phyloP scores from a whole-genome alignment of 2,797 vertebrate species.

The Monodelphis domestica region DNA sequence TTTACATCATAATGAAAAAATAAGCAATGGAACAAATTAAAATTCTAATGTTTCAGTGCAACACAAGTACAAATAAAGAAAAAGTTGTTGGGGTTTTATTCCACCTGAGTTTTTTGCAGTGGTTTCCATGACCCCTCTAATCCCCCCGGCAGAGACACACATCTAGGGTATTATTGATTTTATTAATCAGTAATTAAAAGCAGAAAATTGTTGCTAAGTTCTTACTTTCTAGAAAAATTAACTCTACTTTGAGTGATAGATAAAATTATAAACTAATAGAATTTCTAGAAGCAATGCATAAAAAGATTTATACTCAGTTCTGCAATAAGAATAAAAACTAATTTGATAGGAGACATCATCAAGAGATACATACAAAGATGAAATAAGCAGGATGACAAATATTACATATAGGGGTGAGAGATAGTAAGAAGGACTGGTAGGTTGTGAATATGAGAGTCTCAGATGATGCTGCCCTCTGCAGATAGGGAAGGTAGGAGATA shows the following conservation, averaged over 20 bases:
- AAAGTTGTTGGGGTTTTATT: conserved; percentile 20
- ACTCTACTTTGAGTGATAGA: neutral
- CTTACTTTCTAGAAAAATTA: neutral
- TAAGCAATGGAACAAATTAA: neutral
- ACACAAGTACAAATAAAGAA: neutral
- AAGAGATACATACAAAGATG: too few species aligned
- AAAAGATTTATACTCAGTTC: neutral
- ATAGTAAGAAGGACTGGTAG: too few species aligned
- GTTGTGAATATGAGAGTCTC: too few species aligned
- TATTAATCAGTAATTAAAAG: neutral
- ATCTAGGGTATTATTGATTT: neutral
- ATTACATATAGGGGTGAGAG: too few species aligned
- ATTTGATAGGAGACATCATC: neutral
- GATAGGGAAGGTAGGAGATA: too few species aligned
- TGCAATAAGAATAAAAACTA: neutral
- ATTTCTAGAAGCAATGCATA: neutral
- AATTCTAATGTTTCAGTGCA: neutral
- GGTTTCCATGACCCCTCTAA: neutral
- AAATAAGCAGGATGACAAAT: too few species aligned
- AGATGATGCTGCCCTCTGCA: too few species aligned
- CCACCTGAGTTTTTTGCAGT: neutral
- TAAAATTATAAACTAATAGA: neutral
- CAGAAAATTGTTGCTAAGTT: neutral
- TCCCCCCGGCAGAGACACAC: neutral
- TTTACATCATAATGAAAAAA: conserved; percentile 32